Base-by-base conservation (phyloP, 2,797 vertebrate genomes). In the Sebastes melanostomus region DNA sequence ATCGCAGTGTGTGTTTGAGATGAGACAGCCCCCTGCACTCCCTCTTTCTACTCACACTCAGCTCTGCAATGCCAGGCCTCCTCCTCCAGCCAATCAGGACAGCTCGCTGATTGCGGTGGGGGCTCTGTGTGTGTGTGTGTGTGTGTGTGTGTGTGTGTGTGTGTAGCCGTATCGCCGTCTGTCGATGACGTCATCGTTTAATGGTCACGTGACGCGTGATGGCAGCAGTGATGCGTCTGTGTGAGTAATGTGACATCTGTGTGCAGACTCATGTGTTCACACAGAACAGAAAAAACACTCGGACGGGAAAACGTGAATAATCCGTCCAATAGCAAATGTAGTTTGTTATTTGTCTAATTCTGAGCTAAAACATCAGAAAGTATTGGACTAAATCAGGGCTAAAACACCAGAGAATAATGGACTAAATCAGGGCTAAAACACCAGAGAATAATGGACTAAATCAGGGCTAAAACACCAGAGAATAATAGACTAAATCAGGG, bases 1-100 rank as follows among this genome's bases (percentile, higher is more conserved):
- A 81, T 61, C 10, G 14, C 38, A 56, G 0, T 58, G 71, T 66
- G 58, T 46, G 63, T 66, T 32, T 36, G 59, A 36, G 58, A 61
- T 13, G 68, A 80, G 29, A 77, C 66, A 59, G 34, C 32, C 73
- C 68, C 24, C 54, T 22, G 24, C 61, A 54, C 68, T 32, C 68
- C 70, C 59, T 58, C 18, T 52, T 32, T 68, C 34, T 9, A 63
- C 69, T 58, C 79, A 61, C 76, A 62, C 54, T 52, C 69, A 74
- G 46, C 71, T 80, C 78, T 78, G 80, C 75, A 78, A 66, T 42
- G 86, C 80, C 85, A 73, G 75, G 59, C 83, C 72, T 16, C 59
- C 69, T 84, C 68, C 72, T 34, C 79, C 72, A 81, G 80, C 93
- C 92, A 94, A 93, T 92, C 82, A 74, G 71, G 74, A 32, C 1